phyloP scores from a whole-genome alignment of 2,113 vertebrate genomes.

The Rhinopithecus roxellana region DNA sequence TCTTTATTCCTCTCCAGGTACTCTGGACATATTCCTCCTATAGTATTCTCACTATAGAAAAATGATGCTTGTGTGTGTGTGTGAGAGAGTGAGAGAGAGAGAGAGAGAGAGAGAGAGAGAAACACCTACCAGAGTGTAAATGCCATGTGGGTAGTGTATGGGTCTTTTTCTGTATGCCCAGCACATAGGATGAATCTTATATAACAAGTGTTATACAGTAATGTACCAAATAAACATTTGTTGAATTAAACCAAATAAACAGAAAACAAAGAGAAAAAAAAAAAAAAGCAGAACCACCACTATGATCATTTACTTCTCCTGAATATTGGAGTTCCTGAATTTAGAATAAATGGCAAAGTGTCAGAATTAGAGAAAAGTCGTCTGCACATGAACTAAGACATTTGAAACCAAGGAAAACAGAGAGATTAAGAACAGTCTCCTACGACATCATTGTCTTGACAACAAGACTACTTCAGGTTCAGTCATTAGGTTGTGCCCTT shows the following conservation, averaged over 20 bases:
- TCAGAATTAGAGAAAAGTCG: not conserved
- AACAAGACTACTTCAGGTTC: not conserved
- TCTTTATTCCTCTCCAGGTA: not conserved
- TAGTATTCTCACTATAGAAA: not conserved
- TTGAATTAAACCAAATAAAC: not conserved
- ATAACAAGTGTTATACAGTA: not conserved
- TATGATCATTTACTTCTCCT: not conserved
- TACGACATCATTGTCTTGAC: not conserved
- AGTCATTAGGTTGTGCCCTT: not conserved
- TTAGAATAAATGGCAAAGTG: not conserved
- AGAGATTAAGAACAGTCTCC: not conserved
- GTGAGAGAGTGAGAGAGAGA: no score
- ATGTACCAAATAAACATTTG: not conserved
- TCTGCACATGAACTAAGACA: not conserved
- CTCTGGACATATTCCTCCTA: not conserved
- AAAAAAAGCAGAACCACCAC: not conserved
- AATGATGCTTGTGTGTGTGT: not conserved
- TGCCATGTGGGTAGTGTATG: not conserved
- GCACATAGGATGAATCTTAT: not conserved
- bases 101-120: no score
- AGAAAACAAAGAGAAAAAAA: not conserved
- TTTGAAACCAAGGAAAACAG: not conserved
- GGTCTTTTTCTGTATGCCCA: not conserved
- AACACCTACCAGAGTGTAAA: not conserved
- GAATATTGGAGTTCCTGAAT: not conserved